A percentile compares a stretch with the other conserved stretches of the same genome.
Conservation (phyloP, 23 tunicate genomes). For the Ascidia mentula region DNA sequence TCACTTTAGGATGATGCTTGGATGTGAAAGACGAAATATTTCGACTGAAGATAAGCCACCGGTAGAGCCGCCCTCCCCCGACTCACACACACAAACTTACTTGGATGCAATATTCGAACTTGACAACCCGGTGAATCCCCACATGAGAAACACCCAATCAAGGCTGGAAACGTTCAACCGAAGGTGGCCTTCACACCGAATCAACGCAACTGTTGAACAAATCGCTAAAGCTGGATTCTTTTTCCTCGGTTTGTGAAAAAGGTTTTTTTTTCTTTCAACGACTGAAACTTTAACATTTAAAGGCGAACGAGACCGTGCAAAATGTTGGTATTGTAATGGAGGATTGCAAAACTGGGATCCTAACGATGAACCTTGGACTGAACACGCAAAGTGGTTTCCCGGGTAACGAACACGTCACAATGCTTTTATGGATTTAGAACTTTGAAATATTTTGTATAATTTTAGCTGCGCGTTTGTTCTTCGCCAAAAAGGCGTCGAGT, state of each 20-base stretch:
- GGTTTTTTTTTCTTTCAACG: neutral
- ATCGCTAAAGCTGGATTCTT: constrained; percentile 2
- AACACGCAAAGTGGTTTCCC: constrained; percentile 6
- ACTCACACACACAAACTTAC: neutral
- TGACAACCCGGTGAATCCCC: neutral
- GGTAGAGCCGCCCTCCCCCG: neutral
- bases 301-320: constrained; percentile 28
- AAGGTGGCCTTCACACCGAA: neutral
- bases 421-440: neutral
- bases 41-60: neutral
- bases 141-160: neutral
- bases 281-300: neutral
- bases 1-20: neutral
- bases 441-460: no score
- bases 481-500: neutral
- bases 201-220: neutral
- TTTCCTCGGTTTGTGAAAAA: neutral
- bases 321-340: constrained; percentile 40
- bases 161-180: neutral
- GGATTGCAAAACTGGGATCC: constrained; percentile 32
- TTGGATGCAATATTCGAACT: neutral
- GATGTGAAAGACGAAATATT: neutral
- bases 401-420: no score
- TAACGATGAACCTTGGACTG: constrained; percentile 20
- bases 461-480: neutral